Conservation (phyloP, 1,140 invertebrate species). For the Drosophila kanapiae region DNA sequence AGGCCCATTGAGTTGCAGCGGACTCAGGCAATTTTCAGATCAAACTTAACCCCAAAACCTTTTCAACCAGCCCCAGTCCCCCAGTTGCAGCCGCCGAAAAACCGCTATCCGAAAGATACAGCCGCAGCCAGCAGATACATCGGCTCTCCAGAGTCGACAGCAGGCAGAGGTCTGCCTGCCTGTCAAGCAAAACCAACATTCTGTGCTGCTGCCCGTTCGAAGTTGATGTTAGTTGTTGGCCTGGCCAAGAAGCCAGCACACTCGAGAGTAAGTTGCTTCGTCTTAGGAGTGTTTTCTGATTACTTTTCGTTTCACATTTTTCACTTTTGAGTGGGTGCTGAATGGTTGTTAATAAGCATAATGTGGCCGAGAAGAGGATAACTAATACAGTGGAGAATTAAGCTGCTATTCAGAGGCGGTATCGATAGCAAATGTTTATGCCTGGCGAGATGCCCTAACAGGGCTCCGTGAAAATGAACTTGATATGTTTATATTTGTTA, state of each 20-base stretch:
- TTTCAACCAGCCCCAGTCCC: constrained; percentile 37
- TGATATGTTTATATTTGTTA: constrained; percentile 8
- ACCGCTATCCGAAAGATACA: constrained; percentile 41
- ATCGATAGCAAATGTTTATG: constrained; percentile 14
- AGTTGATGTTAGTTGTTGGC: constrained; percentile 58
- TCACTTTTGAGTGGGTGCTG: constrained; percentile 69
- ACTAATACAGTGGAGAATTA: constrained; percentile 10
- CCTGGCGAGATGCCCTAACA: not conserved
- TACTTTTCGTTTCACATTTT: constrained; percentile 19
- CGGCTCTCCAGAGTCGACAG: no score
- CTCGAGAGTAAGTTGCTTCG: constrained; percentile 16
- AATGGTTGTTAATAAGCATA: constrained; percentile 76
- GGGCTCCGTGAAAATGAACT: constrained; percentile 3
- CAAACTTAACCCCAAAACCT: constrained; percentile 65
- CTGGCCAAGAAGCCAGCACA: constrained; percentile 15
- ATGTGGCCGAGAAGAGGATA: constrained; percentile 58
- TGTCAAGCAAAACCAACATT: constrained; percentile 42
- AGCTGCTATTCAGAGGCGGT: constrained; percentile 15
- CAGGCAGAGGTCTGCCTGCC: constrained; percentile 11
- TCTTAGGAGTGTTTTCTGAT: constrained; percentile 32
- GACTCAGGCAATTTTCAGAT: constrained; percentile 58
- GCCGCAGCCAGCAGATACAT: constrained; percentile 33
- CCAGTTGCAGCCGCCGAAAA: constrained; percentile 14
- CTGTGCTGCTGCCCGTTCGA: constrained; percentile 11
- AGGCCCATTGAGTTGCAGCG: constrained; percentile 26